Conservation (phyloP, 1,140 invertebrate species). For the Chrysomallon squamiferum region DNA sequence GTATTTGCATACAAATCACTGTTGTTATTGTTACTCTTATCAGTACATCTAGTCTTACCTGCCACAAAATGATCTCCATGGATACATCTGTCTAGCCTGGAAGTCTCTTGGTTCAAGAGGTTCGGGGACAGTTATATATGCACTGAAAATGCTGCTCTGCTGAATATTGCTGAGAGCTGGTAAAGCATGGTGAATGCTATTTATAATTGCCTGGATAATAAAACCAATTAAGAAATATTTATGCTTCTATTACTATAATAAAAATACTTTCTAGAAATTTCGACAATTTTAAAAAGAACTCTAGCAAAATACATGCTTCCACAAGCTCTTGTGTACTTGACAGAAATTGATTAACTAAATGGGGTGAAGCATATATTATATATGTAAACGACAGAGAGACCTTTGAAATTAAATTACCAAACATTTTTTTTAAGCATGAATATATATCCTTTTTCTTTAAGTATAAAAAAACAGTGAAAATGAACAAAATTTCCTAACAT, state of each 20-base stretch:
- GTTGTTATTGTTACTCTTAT: too few relatives aligned
- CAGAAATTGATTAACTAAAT: conserved; percentile 17
- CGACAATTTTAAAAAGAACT: conserved; percentile 59
- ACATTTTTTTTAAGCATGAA: too few relatives aligned
- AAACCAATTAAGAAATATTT: too few relatives aligned
- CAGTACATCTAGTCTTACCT: too few relatives aligned
- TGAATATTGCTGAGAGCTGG: conserved; percentile 57
- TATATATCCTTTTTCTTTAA: too few relatives aligned
- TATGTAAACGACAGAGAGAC: too few relatives aligned
- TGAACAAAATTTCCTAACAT: too few relatives aligned
- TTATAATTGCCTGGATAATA: conserved; percentile 48
- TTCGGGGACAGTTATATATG: conserved; percentile 57
- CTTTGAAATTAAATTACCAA: too few relatives aligned
- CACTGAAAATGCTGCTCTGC: conserved; percentile 35
- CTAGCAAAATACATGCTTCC: conserved; percentile 55
- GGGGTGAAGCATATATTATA: neutral
- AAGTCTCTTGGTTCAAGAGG: conserved; percentile 59
- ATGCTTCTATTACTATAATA: too few relatives aligned
- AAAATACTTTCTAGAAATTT: conserved; percentile 61
- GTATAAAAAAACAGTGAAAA: too few relatives aligned
- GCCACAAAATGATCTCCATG: conserved; percentile 57
- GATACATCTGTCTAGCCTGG: conserved; percentile 45
- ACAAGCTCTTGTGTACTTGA: conserved; percentile 54
- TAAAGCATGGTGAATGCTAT: conserved; percentile 55
- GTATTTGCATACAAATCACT: too few relatives aligned